Percentiles rank a stretch among this genome's conserved stretches.
Evolutionary conservation across 2,797 vertebrate genomes (phyloP).

Genomic region (Sebastes variabilis): DNA sequence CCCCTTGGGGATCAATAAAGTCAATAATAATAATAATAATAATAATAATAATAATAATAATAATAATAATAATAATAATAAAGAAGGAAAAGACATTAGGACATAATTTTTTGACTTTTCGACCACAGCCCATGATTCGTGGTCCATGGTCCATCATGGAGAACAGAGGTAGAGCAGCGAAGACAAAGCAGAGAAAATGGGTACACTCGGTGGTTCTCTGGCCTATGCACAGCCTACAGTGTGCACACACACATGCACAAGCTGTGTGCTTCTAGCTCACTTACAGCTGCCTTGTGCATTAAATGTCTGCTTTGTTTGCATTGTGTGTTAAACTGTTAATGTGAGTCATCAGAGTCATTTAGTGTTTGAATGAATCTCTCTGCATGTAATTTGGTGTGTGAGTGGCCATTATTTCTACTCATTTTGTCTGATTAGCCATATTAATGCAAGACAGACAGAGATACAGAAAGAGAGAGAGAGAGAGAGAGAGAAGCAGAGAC

Average conservation of each 20-base stretch:
- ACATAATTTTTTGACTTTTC: too few species aligned
- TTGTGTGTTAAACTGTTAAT: conserved; percentile 27
- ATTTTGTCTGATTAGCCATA: conserved; percentile 37
- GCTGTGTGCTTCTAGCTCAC: neutral
- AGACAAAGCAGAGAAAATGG: conserved; percentile 2
- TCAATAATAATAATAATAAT: too few species aligned
- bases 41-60: too few species aligned
- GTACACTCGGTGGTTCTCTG: neutral
- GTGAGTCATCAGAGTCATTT: conserved; percentile 3
- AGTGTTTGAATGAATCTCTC: conserved; percentile 14
- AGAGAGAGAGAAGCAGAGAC: neutral
- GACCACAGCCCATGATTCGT: neutral
- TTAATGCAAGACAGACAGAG: conserved; percentile 40
- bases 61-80: too few species aligned
- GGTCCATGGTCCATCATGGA: neutral
- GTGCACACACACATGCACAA: neutral
- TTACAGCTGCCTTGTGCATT: neutral
- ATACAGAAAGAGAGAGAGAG: neutral
- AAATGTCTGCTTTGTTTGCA: neutral
- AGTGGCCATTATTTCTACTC: conserved; percentile 35
- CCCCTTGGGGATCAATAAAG: too few species aligned
- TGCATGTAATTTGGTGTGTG: conserved; percentile 21
- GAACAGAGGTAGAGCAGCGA: neutral
- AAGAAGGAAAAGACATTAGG: too few species aligned
- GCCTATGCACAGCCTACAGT: neutral